Conservation (phyloP, 2,113 vertebrate genomes). For the Dolichallabes microphthalmus region DNA sequence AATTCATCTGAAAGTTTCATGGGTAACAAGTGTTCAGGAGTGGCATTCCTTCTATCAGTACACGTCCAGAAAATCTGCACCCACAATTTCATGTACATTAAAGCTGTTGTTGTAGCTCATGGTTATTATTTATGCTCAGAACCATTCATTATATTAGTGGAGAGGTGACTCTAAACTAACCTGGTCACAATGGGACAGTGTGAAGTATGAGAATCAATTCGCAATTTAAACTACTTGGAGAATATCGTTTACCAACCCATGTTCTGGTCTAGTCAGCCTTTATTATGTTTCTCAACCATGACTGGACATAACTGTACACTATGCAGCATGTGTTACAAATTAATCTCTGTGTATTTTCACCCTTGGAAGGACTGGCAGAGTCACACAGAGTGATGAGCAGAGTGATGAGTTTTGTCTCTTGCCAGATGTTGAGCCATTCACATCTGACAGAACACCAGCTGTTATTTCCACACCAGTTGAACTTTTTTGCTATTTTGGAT, state of each 20-base stretch:
- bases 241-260: conserved; percentile 20
- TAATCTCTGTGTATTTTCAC: conserved; percentile 26
- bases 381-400: conserved; percentile 19
- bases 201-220: conserved; percentile 1
- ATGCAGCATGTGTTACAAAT: conserved; percentile 25
- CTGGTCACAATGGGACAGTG: neutral
- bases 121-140: neutral
- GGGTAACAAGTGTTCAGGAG: neutral
- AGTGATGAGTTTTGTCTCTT: conserved; percentile 4
- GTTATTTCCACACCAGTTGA: neutral
- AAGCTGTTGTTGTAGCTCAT: neutral
- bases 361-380: neutral
- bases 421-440: conserved; percentile 40
- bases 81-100: neutral
- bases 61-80: no score
- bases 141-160: neutral
- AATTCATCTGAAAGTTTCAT: neutral
- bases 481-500: neutral
- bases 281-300: conserved; percentile 9
- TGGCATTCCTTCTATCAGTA: neutral
- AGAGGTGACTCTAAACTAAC: neutral
- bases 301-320: neutral
- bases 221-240: neutral
- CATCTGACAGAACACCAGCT: conserved; percentile 3
- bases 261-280: conserved; percentile 28